Percentiles rank a stretch among this genome's conserved stretches.
Conservation (phyloP, 1,140 invertebrate genomes). For the Dinoponera quadriceps region DNA sequence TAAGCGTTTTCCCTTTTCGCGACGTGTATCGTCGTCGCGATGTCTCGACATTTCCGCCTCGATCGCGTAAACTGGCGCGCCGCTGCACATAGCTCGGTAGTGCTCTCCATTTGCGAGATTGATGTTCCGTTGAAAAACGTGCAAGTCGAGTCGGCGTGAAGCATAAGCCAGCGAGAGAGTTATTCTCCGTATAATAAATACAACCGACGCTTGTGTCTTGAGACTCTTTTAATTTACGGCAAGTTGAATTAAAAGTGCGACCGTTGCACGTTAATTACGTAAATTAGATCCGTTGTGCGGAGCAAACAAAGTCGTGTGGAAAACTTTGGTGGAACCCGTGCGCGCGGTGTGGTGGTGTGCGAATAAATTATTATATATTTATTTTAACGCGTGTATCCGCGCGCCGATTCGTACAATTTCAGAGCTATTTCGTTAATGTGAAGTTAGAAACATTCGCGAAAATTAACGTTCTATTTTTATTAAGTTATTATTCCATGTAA, state of each 20-base stretch:
- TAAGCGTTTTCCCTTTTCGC: conserved; percentile 48
- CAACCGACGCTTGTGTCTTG: background rate
- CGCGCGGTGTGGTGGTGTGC: too few species aligned
- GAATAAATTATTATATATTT: conserved; percentile 17
- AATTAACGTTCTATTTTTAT: background rate
- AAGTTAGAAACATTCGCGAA: conserved; percentile 6
- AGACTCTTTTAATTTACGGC: conserved; percentile 12
- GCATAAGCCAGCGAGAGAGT: background rate
- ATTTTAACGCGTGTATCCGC: background rate
- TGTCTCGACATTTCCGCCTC: conserved; percentile 35
- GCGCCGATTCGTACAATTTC: conserved; percentile 30
- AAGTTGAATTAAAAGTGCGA: conserved; percentile 2
- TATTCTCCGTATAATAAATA: conserved; percentile 3
- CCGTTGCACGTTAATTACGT: conserved; percentile 21
- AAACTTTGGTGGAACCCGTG: background rate
- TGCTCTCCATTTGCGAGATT: conserved; percentile 29
- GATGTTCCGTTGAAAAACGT: conserved; percentile 36
- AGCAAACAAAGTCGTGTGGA: background rate
- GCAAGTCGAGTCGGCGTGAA: background rate
- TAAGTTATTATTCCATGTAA: background rate
- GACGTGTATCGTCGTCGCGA: conserved; percentile 30
- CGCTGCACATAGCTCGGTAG: conserved; percentile 2
- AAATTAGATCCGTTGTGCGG: conserved; percentile 31
- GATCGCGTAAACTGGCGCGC: conserved; percentile 37
- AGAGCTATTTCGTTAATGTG: conserved; percentile 15